Base-by-base conservation (phyloP, 2,888 invertebrate species). In the Acleris sparsana region DNA sequence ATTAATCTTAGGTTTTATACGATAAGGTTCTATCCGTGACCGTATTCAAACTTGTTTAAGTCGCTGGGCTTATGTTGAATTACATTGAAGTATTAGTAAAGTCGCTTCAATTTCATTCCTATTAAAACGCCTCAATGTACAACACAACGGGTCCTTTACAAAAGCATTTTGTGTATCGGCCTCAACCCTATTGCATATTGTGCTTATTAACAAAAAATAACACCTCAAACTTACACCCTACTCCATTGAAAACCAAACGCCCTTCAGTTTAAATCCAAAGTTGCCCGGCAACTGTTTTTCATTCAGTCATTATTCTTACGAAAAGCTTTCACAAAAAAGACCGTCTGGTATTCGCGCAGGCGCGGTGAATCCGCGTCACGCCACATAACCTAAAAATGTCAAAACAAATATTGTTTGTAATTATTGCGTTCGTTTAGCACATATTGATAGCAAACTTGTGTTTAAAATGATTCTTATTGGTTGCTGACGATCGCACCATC, bases 391-490 rank as follows among this genome's bases (percentile, higher is more conserved):
- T 46, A n/a, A 57, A 49, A 20, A 11, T 17, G 49, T 17, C 5
- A 16, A 39, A 20, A 25, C 48, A 63, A 49, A 55, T 43, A 48
- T 22, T 18, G 25, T 49, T 25, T 56, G 7, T 9, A 11, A 18
- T 20, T 17, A 49, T 20, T 18, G 17, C 18, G 29, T 6, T 46
- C n/a, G n/a, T 17, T 46, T n/a, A 46, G 17, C 16, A 43, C 43
- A 63, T 63, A n/a, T 18, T 20, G 46, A 52, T 39, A n/a, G 17
- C 7, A 16, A 46, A 46, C 17, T n/a, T 46, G 17, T 17, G 46
- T 17, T 46, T 16, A 11, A 39, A 44, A 33, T 22, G 18, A 13
- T 29, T 65, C 48, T 51, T 17, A 65, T 65, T 65, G 51, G 60
- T 33, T 18, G 51, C 44, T 46, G 7, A 2, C 22, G 7, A 61